A percentile compares a stretch with the other conserved stretches of the same genome.
Evolutionary conservation across 1,140 invertebrate genomes (phyloP).

Genomic region (Bursaphelenchus mucronatus): DNA sequence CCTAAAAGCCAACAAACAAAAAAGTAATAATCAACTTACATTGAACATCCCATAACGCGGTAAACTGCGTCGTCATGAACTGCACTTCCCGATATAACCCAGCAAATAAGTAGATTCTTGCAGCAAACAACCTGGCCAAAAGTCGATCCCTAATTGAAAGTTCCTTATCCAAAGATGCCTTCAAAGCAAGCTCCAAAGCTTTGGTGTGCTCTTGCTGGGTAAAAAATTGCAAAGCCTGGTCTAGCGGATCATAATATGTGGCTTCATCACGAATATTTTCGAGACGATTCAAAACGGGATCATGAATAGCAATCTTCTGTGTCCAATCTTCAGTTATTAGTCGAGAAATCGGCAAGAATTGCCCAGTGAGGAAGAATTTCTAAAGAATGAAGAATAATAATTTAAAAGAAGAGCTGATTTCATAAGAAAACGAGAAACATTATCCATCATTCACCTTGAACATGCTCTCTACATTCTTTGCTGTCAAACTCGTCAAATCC

Average conservation of each 20-base stretch:
- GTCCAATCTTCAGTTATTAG: conserved; percentile 6
- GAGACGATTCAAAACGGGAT: conserved; percentile 3
- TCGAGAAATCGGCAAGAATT: conserved; percentile 17
- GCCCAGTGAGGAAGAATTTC: not conserved
- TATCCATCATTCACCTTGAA: too few relatives aligned
- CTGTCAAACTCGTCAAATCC: not conserved
- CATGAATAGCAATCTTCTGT: conserved; percentile 2
- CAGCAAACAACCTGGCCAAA: conserved; percentile 1
- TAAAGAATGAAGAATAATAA: too few relatives aligned
- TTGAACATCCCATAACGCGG: too few relatives aligned
- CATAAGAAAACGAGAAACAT: too few relatives aligned
- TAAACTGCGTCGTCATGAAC: not conserved
- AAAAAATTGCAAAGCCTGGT: conserved; percentile 6
- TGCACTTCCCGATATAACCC: not conserved
- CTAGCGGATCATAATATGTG: conserved; percentile 1
- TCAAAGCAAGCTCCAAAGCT: conserved; percentile 11
- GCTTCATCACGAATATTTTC: not conserved
- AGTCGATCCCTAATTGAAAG: conserved; percentile 4
- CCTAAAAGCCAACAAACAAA: too few relatives aligned
- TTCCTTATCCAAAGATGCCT: not conserved
- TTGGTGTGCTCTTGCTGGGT: conserved; percentile 1
- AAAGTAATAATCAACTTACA: too few relatives aligned
- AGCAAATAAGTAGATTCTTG: conserved; percentile 10
- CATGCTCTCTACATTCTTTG: too few relatives aligned
- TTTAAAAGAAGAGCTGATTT: too few relatives aligned